Conservation (phyloP, 2,888 invertebrate species). For the Polydrusus tereticollis region DNA sequence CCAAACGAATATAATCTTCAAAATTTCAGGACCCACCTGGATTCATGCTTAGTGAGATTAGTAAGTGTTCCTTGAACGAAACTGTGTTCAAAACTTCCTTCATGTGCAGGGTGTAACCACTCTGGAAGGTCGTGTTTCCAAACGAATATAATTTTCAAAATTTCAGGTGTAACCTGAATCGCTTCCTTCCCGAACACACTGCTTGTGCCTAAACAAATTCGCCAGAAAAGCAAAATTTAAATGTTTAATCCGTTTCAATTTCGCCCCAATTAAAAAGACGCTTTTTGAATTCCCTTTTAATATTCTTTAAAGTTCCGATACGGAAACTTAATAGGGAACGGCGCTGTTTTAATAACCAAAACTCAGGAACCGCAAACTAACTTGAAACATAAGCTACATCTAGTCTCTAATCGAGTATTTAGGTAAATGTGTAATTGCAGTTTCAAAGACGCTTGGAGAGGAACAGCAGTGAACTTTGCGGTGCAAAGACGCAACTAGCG, state of each 20-base stretch:
- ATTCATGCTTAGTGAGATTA: too few relatives aligned
- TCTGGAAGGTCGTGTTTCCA: too few relatives aligned
- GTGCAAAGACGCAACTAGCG: slow-evolving; percentile 24
- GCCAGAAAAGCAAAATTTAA: background rate
- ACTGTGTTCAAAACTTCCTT: too few relatives aligned
- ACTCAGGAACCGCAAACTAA: slow-evolving; percentile 14
- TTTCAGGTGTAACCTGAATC: too few relatives aligned
- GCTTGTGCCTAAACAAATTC: too few relatives aligned
- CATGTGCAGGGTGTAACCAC: too few relatives aligned
- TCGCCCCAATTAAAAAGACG: background rate
- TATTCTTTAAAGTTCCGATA: background rate
- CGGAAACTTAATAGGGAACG: background rate
- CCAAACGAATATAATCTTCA: too few relatives aligned
- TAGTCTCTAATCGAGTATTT: slow-evolving; percentile 35
- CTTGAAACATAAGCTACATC: slow-evolving; percentile 12
- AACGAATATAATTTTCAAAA: too few relatives aligned
- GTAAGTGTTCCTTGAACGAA: too few relatives aligned
- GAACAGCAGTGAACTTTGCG: slow-evolving; percentile 34
- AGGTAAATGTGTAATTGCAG: slow-evolving; percentile 38
- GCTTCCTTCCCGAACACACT: too few relatives aligned
- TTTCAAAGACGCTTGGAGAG: slow-evolving; percentile 14
- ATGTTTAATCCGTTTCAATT: background rate
- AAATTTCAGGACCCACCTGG: too few relatives aligned
- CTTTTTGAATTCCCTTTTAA: background rate
- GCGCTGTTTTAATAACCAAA: background rate